Base-by-base conservation (phyloP, 2,888 invertebrate genomes). In the Eumerus sabulonum region DNA sequence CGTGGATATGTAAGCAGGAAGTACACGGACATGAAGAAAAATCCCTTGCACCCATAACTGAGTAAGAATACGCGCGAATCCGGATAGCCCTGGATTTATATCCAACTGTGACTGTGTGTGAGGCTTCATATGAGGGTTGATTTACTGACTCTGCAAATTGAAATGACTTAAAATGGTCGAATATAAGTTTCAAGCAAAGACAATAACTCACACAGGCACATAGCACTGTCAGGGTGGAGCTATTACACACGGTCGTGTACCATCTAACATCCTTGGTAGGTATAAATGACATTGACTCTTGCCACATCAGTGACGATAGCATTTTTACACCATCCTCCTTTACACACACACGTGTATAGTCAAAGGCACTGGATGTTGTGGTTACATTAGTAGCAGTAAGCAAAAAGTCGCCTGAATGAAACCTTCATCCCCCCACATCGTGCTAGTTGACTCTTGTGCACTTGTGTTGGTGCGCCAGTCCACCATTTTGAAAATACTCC, bases 131-230 rank as follows among this genome's bases (percentile, higher is more conserved):
- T 86, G 86, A 86, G 88, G 88, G 88, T 88, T 88, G 88, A 88
- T 88, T 88, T 88, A 85, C 85, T 88, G 88, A 88, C 88, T 88
- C 86, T 84, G 85, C 84, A 87, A 88, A 86, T 86, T 85, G 86
- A 87, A 87, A 84, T 87, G 87, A 87, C 87, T 87, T 88, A 68
- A 27, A 79, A 73, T 63, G 51, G 68, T 53, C 63, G 57, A 63
- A 68, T 63, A 42, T 19, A 59, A 68, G 67, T 14, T 66, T 44
- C 18, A n/a, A 16, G 53, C 40, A 63, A 68, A 44, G 54, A 47
- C 51, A 56, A 12, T n/a, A 17, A 13, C 35, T 11, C 36, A 40
- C 47, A 62, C 50, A 56, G 14, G 16, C 51, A 36, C 38, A 38
- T 16, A 42, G 44, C 11, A 47, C 9, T 48, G 38, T 35, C 38